Base-by-base conservation (phyloP, 2,797 vertebrate genomes). In the Bucorvus abyssinicus region DNA sequence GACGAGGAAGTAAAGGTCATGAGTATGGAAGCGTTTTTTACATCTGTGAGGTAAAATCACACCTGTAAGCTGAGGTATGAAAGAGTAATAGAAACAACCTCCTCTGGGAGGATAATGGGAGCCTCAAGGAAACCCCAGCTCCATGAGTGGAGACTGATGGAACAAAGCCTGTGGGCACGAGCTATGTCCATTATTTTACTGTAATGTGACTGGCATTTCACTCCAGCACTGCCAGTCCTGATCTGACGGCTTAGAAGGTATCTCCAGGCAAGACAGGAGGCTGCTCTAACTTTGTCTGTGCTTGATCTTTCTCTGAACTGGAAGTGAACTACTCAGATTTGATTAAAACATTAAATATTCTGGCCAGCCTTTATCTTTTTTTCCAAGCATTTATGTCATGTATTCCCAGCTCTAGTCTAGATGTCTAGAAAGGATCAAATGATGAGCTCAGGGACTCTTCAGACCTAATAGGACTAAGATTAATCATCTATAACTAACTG, bases 401-500 rank as follows among this genome's bases (percentile, higher is more conserved):
- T 71, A 34, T 67, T 81, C 24, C 53, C 42, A 84, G 61, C 29
- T 47, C 27, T 82, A 34, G 27, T 80, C 82, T 56, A 63, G 56
- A 36, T 80, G 73, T 84, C 80, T 61, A 82, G 80, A 63, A 94
- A 90, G 56, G 45, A 89, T 50, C 0, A 0, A 45, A 59, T 84
- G 61, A 81, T 77, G 63, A 89, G 78, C 78, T 94, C 53, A 45
- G 81, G 68, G 95, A 87, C 44, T 73, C 75, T 61, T 94, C 77
- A 88, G 52, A 76, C 23, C 27, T 79, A 79, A 91, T 22, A 87
- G 44, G 34, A 67, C 70, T 29, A 68, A 84, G 89, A 92, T 93
- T 89, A 94, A 91, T 95, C 22, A 50, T 65, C 78, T 95, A 19
- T 87, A 91, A 84, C 74, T 36, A 92, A 59, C 60, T 80, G 59